Evolutionary conservation across 2,888 invertebrate species (phyloP).

Genomic region (Caenorhabditis afra): DNA sequence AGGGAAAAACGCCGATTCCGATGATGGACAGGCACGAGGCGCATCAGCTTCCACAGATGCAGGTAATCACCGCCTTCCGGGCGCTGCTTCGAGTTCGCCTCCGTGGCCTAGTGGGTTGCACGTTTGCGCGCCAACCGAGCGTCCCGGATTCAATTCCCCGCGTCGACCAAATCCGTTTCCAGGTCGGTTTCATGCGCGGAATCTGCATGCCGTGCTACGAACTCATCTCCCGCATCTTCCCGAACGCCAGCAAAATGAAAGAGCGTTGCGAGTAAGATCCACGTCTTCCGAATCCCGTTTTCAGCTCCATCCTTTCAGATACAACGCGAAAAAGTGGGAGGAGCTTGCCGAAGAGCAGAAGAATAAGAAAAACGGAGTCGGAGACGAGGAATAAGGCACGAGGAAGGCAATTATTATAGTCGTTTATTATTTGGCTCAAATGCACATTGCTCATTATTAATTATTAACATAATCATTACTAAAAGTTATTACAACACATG

Average conservation of each 20-base stretch:
- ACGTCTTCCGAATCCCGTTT: too few relatives aligned
- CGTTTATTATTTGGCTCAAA: not conserved
- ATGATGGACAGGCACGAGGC: slow-evolving; percentile 89
- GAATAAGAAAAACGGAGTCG: slow-evolving; percentile 26
- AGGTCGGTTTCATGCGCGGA: slow-evolving; percentile 87
- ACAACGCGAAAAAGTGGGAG: slow-evolving; percentile 85
- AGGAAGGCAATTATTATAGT: too few relatives aligned
- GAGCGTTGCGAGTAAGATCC: slow-evolving; percentile 79
- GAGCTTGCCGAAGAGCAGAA: slow-evolving; percentile 82
- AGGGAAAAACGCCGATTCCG: slow-evolving; percentile 86
- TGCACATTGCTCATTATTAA: not conserved
- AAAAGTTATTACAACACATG: too few relatives aligned
- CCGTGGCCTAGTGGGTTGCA: too few relatives aligned
- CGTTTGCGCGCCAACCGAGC: too few relatives aligned
- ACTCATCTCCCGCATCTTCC: slow-evolving; percentile 85
- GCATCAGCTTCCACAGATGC: slow-evolving; percentile 87
- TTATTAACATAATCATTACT: not conserved
- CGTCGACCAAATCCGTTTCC: slow-evolving; percentile 31
- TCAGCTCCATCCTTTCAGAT: slow-evolving; percentile 73
- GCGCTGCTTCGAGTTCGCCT: too few relatives aligned
- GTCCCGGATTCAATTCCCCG: too few relatives aligned
- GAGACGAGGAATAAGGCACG: too few relatives aligned
- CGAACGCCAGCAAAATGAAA: slow-evolving; percentile 86
- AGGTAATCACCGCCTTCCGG: too few relatives aligned
- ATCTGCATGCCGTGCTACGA: slow-evolving; percentile 90